Evolutionary conservation across 2,797 vertebrate genomes (phyloP).

Genomic region (Pogonophryne albipinna): DNA sequence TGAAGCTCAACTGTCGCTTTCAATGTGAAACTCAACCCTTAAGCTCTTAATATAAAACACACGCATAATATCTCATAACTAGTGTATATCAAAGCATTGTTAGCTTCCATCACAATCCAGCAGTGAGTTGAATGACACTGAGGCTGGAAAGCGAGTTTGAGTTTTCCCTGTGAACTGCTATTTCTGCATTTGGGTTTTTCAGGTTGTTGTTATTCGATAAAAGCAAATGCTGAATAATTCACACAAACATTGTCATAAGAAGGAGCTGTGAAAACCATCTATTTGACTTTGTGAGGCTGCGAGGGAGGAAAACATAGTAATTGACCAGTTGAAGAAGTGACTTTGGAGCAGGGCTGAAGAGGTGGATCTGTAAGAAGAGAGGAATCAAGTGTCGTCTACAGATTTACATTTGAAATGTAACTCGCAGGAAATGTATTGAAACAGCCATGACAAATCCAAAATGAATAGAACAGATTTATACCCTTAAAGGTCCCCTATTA

Average conservation of each 20-base stretch:
- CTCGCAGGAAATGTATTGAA: slow-evolving; percentile 12
- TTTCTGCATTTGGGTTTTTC: slow-evolving; percentile 50
- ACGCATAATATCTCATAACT: slow-evolving; percentile 46
- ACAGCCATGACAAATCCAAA: slow-evolving; percentile 23
- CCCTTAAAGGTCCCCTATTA: too few species aligned
- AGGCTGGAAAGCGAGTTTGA: slow-evolving; percentile 27
- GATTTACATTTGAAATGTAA: slow-evolving; percentile 19
- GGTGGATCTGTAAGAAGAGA: slow-evolving; percentile 42
- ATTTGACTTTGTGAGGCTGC: slow-evolving; percentile 61
- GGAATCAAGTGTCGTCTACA: slow-evolving; percentile 25
- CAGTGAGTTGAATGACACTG: not conserved
- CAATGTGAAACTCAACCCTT: slow-evolving; percentile 48
- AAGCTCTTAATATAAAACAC: slow-evolving; percentile 61
- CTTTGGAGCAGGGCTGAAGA: slow-evolving; percentile 63
- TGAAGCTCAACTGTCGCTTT: slow-evolving; percentile 56
- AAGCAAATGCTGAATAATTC: slow-evolving; percentile 61
- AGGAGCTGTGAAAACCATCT: slow-evolving; percentile 51
- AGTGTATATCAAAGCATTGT: slow-evolving; percentile 51
- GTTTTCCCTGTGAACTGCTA: slow-evolving; percentile 29
- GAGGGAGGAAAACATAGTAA: slow-evolving; percentile 66
- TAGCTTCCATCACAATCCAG: slow-evolving; percentile 16
- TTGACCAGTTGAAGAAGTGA: slow-evolving; percentile 65
- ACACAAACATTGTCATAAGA: slow-evolving; percentile 50
- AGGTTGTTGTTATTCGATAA: slow-evolving; percentile 63
- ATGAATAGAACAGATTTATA: slow-evolving; percentile 31